Evolutionary conservation across 2,113 vertebrate species (phyloP).

Genomic region (Zosterops borbonicus): DNA sequence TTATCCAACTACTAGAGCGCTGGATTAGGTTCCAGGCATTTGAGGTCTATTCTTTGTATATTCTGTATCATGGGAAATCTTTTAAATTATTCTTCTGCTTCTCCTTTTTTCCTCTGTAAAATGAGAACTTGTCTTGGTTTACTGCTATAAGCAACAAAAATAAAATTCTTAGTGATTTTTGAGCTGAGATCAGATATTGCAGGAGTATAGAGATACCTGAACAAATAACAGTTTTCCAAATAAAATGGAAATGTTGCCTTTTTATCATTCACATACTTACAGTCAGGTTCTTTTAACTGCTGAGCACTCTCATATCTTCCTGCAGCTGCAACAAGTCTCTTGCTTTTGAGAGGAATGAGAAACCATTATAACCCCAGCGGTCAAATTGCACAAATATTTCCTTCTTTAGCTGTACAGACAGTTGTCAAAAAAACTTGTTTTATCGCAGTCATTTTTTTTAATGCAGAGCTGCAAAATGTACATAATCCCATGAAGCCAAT

Average conservation of each 20-base stretch:
- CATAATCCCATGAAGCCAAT: not conserved
- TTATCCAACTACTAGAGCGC: not conserved
- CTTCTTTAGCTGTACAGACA: not conserved
- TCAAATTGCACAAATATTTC: not conserved
- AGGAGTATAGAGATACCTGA: not conserved
- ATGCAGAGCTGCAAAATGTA: not conserved
- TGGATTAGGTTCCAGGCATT: not conserved
- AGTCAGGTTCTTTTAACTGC: not conserved
- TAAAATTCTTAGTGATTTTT: not conserved
- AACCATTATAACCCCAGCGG: not conserved
- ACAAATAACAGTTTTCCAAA: not conserved
- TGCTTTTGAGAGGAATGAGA: not conserved
- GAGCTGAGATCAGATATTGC: not conserved
- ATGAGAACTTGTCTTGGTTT: not conserved
- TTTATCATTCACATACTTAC: not conserved
- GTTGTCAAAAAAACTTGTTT: not conserved
- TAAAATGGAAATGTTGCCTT: not conserved
- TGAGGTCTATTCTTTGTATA: not conserved
- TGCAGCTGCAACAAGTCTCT: not conserved
- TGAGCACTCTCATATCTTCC: not conserved
- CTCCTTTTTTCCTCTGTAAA: not conserved
- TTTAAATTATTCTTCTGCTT: not conserved
- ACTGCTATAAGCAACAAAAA: not conserved
- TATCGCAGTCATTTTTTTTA: not conserved
- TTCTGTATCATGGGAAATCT: not conserved